Conservation (phyloP, 2,888 invertebrate genomes). For the Eurytoma californica region DNA sequence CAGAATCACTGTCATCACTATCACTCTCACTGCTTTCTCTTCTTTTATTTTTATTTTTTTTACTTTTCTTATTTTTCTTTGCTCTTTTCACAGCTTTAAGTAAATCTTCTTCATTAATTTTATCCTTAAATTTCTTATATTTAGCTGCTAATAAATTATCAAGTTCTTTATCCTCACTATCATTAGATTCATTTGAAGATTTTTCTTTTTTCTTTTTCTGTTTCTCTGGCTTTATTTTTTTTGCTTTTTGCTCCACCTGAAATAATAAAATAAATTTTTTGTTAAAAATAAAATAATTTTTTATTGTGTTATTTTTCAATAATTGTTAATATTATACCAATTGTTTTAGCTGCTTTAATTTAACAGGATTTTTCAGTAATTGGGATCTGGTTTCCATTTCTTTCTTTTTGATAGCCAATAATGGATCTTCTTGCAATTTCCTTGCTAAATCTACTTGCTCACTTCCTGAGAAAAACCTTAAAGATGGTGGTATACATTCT, state of each 20-base stretch:
- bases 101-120: constrained; percentile 75
- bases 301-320: too few relatives aligned
- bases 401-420: constrained; percentile 90
- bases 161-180: constrained; percentile 75
- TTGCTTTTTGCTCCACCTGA: constrained; percentile 76
- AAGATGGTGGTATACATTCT: constrained; percentile 87
- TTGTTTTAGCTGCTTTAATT: constrained; percentile 89
- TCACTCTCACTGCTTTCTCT: constrained; percentile 53
- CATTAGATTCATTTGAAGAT: constrained; percentile 25
- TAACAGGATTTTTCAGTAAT: constrained; percentile 93
- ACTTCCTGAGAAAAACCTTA: constrained; percentile 78
- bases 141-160: constrained; percentile 84
- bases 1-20: constrained; percentile 15
- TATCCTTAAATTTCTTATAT: constrained; percentile 81
- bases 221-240: constrained; percentile 70
- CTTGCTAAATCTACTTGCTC: constrained; percentile 90
- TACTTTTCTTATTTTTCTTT: constrained; percentile 64
- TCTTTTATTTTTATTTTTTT: constrained; percentile 52
- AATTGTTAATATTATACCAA: constrained; percentile 79
- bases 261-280: not conserved
- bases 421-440: constrained; percentile 95
- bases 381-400: constrained; percentile 92
- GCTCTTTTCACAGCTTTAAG: constrained; percentile 68
- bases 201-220: constrained; percentile 60
- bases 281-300: not conserved